Conservation (phyloP, 2,888 invertebrate genomes). For the Agrotis ipsilon region DNA sequence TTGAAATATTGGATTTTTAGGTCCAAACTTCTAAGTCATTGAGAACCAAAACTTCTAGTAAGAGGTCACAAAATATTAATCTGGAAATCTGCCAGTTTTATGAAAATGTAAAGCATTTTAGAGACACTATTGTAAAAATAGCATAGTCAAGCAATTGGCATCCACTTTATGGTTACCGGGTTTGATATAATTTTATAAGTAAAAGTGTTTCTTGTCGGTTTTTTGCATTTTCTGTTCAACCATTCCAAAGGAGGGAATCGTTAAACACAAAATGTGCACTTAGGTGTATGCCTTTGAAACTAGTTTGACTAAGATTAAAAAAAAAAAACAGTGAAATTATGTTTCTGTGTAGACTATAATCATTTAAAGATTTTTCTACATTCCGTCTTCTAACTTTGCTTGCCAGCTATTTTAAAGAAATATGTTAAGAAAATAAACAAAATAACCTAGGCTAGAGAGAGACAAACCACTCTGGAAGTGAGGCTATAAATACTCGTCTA, state of each 20-base stretch:
- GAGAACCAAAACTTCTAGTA: not conserved
- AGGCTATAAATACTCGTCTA: slow-evolving; percentile 57
- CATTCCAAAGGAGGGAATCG: too few species aligned
- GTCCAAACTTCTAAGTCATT: not conserved
- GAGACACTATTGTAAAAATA: not conserved
- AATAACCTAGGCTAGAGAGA: slow-evolving; percentile 28
- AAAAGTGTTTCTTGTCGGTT: too few species aligned
- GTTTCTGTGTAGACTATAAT: too few species aligned
- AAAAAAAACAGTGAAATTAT: too few species aligned
- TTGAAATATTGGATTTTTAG: not conserved
- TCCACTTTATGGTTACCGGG: not conserved
- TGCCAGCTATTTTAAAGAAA: not conserved
- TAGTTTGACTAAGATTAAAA: too few species aligned
- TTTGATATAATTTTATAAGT: not conserved
- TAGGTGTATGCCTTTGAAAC: too few species aligned
- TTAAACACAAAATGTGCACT: too few species aligned
- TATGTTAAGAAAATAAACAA: slow-evolving; percentile 8
- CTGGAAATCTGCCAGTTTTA: slow-evolving; percentile 20
- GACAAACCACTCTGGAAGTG: slow-evolving; percentile 52
- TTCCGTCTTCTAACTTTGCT: not conserved
- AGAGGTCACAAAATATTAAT: not conserved
- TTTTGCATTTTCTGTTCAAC: too few species aligned
- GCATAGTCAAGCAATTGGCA: not conserved
- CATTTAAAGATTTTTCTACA: not conserved
- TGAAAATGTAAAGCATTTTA: slow-evolving; percentile 10